Conservation (phyloP, 2,113 vertebrate genomes). For the Ophiodon elongatus region DNA sequence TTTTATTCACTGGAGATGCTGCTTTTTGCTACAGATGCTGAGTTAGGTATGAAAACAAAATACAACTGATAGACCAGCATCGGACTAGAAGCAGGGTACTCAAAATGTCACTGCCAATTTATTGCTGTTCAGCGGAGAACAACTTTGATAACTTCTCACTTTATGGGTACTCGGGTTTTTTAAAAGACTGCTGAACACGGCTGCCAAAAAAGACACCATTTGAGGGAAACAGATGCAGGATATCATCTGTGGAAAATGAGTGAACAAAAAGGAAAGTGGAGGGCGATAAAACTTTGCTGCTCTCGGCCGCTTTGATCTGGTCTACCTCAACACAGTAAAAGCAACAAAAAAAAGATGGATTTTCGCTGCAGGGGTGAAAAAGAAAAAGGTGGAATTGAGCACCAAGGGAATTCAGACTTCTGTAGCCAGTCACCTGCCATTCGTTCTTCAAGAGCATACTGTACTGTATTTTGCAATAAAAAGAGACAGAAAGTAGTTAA, state of each 20-base stretch:
- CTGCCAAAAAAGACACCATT: slow-evolving; percentile 72
- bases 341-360: slow-evolving; percentile 21
- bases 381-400: slow-evolving; percentile 52
- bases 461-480: slow-evolving; percentile 25
- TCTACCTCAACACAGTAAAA: slow-evolving; percentile 69
- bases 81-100: slow-evolving; percentile 61
- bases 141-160: slow-evolving; percentile 78
- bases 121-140: slow-evolving; percentile 65
- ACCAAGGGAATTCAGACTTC: slow-evolving; percentile 61
- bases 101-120: slow-evolving; percentile 79
- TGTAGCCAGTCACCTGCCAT: slow-evolving; percentile 61
- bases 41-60: slow-evolving; percentile 57
- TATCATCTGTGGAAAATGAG: slow-evolving; percentile 72
- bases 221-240: slow-evolving; percentile 77
- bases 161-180: slow-evolving; percentile 73
- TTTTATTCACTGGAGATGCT: slow-evolving; percentile 35
- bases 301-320: slow-evolving; percentile 71
- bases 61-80: slow-evolving; percentile 58
- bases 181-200: slow-evolving; percentile 57
- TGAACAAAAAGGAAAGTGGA: slow-evolving; percentile 69
- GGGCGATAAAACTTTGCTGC: slow-evolving; percentile 72
- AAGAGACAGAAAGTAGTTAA: slow-evolving; percentile 25
- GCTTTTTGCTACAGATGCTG: slow-evolving; percentile 38
- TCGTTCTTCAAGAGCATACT: slow-evolving; percentile 24
- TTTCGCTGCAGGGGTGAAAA: slow-evolving; percentile 40